Conservation (phyloP, 2,888 invertebrate species). For the Bombylius major region DNA sequence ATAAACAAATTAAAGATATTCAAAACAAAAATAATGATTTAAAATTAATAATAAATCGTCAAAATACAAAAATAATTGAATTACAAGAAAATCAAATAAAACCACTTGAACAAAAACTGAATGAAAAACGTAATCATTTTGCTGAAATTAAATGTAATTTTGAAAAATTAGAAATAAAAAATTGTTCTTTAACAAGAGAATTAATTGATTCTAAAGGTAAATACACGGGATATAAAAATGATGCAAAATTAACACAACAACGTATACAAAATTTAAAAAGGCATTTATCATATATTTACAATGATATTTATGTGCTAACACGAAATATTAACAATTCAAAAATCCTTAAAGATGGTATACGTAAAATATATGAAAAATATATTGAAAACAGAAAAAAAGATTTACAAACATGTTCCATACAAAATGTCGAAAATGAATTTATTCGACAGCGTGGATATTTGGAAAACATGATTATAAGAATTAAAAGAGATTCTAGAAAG, state of each 20-base stretch:
- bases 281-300: conserved; percentile 59
- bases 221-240: conserved; percentile 55
- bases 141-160: conserved; percentile 72
- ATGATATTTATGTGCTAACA: conserved; percentile 69
- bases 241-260: conserved; percentile 52
- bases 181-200: conserved; percentile 53
- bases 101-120: conserved; percentile 73
- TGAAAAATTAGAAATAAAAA: conserved; percentile 63
- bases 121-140: conserved; percentile 69
- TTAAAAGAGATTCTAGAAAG: not conserved
- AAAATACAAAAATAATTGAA: not conserved
- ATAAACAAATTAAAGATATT: conserved; percentile 69
- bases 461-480: conserved; percentile 37
- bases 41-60: not conserved
- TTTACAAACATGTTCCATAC: too few relatives aligned
- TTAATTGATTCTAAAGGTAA: conserved; percentile 67
- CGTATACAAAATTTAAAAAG: conserved; percentile 20
- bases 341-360: conserved; percentile 27
- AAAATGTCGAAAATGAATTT: conserved; percentile 60
- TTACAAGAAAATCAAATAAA: conserved; percentile 47
- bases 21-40: conserved; percentile 70
- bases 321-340: conserved; percentile 62
- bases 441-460: conserved; percentile 71
- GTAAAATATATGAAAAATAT: conserved; percentile 41
- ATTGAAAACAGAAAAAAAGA: conserved; percentile 26